Evolutionary conservation across 1,140 invertebrate species (phyloP), one percentile per base, ranked within the genome.

Genomic region (Drosophila miranda): DNA sequence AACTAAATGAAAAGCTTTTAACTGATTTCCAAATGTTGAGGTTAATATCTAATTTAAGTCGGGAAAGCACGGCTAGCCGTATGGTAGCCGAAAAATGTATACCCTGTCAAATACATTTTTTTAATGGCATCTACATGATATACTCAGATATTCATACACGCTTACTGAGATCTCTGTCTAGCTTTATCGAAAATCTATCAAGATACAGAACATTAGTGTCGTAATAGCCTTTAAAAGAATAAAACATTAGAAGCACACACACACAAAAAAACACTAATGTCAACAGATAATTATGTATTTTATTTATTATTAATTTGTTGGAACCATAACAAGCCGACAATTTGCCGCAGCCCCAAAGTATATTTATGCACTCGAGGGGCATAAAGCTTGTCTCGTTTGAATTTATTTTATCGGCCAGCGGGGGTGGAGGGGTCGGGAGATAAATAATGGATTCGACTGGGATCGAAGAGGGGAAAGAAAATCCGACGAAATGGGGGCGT

Each of bases 391-490:
- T 82, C 71, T 43, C 80, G 60, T 83, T 80, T 76, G 19, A 59
- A 77, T 87, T 87, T 84, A 86, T 81, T 75, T 76, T 70, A 70
- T 75, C 55, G 57, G 68, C 55, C 30, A 28, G 49, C 60, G 53
- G 52, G 48, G 45, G 54, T 67, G 73, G 64, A 49, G 59, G 61
- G 53, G 57, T 44, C 63, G 54, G 62, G 48, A 60, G 60, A 82
- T 68, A 68, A 68, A 68, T 68, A 68, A 68, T 68, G 19, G 62
- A 67, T 42, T 49, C 21, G 14, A 53, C 13, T 43, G 55, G 41
- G 38, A 26, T 23, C 21, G 54, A 8, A 46, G 19, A 42, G 44
- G 44, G 26, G 14, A 8, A 14, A 26, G 57, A 71, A 28, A 28
- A 46, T 30, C 26, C 28, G 41, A 6, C 30, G 28, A 61, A 67